Base-by-base conservation (phyloP, 2,113 vertebrate genomes). In the Pteropus alecto region DNA sequence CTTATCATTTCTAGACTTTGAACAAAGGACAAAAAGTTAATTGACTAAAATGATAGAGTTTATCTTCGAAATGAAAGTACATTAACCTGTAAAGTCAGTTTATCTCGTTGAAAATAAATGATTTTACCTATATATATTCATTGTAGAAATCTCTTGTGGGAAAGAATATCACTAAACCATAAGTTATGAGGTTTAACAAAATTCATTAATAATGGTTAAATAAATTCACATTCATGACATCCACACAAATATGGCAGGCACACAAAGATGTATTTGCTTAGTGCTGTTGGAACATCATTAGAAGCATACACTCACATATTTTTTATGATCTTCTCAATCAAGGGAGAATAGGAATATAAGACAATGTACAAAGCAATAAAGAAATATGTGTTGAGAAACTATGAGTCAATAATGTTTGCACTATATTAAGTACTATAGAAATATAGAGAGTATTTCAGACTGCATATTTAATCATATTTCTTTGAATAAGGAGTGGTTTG, bases 1-100 rank as follows among this genome's bases (percentile, higher is more conserved):
- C 38, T 86, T 84, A 97, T 89, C 92, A 94, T 95, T 94, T 88
- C 35, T 97, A 48, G 67, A 56, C 74, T 43, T 95, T 88, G 71
- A 97, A 78, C 73, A 96, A 96, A 98, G 93, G 81, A 65, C 87
- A 96, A 95, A 24, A 97, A 93, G 22, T 96, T 74, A 96, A 95
- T 77, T 97, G 10, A 70, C 93, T 96, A 70, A 96, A 98, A 95
- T 87, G 58, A 90, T 46, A 96, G 74, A 43, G 74, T 95, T 95
- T 97, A 97, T 51, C 46, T 90, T 91, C 87, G 19, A 60, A 97
- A 97, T 60, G 18, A 95, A 94, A 96, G 1, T 16, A 87, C 33
- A 87, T 97, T 93, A 96, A 93, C 33, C 74, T 83, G 13, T 15
- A 24, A 74, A 87, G 81, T 70, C 46, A 61, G 43, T 58, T 21